These are phyloP conservation scores for Labrus mixtus DNA, from an alignment of 2,113 vertebrate species.

Conservation along the genomic window DNA sequence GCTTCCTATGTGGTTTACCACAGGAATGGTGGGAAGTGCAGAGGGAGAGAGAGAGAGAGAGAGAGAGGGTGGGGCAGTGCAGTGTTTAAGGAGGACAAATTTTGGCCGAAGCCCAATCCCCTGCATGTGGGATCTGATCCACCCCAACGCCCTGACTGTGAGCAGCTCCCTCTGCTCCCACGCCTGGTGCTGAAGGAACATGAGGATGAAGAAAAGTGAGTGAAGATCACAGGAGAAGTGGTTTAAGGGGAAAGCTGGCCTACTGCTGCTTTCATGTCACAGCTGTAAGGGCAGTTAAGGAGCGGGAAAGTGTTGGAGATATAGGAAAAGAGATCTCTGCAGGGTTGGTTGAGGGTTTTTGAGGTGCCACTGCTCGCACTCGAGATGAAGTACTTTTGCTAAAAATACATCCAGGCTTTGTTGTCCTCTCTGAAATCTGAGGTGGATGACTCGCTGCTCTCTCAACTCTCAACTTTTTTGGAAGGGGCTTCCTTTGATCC, in stretches of 20 bases:
- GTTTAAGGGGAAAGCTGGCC: background rate
- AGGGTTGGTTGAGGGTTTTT: conserved; percentile 40
- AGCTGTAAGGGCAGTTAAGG: background rate
- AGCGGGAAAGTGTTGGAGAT: background rate
- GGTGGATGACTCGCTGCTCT: conserved; percentile 3
- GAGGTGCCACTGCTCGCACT: conserved; percentile 50
- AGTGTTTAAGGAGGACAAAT: conserved; percentile 64
- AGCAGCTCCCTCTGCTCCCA: conserved; percentile 32
- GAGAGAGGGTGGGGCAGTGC: conserved; percentile 67
- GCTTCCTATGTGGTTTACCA: conserved; percentile 67
- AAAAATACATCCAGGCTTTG: conserved; percentile 59
- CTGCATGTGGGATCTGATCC: conserved; percentile 62
- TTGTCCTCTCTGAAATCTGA: conserved; percentile 38
- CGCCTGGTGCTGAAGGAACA: background rate
- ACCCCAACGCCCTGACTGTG: conserved; percentile 33
- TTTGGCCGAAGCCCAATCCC: conserved; percentile 66
- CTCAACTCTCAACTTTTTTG: background rate
- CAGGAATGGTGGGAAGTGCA: conserved; percentile 66
- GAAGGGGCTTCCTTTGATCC: conserved; percentile 2
- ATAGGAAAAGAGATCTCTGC: conserved; percentile 6
- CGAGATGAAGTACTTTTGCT: conserved; percentile 42
- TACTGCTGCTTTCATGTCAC: conserved; percentile 1
- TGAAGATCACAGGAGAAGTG: background rate
- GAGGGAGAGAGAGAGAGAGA: conserved; percentile 29
- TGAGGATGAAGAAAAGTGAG: conserved; percentile 8